These are phyloP conservation scores for Pontoporia blainvillei DNA, from an alignment of 2,113 vertebrate species.

Conservation along the genomic window DNA sequence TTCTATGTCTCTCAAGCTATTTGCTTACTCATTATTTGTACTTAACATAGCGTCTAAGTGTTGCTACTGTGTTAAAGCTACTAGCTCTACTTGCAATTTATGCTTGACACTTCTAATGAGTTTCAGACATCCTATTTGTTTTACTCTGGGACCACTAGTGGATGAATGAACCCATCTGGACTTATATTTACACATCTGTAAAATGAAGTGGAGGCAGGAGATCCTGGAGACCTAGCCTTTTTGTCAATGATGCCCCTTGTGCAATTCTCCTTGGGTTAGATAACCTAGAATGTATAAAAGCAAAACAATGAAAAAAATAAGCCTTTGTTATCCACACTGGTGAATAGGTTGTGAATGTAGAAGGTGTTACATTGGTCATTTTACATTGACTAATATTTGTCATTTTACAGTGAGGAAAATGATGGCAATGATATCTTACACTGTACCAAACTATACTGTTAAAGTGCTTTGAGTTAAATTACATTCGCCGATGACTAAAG, in stretches of 20 bases:
- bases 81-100: not conserved
- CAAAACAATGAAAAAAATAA: not conserved
- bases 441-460: not conserved
- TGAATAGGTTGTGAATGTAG: not conserved
- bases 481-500: not conserved
- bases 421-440: not conserved
- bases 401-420: not conserved
- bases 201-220: not conserved
- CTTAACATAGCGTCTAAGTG: not conserved
- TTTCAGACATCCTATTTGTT: not conserved
- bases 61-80: not conserved
- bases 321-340: not conserved
- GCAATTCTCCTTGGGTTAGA: not conserved
- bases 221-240: not conserved
- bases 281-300: not conserved
- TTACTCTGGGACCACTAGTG: not conserved
- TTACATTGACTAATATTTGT: not conserved
- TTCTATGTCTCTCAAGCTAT: not conserved
- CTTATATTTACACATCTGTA: not conserved
- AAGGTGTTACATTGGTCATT: not conserved
- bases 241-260: not conserved
- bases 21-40: constrained; percentile 8
- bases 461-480: constrained; percentile 1
- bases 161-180: not conserved
- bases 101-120: not conserved